Base-by-base conservation (phyloP, 1,140 invertebrate species). In the Solen grandis region DNA sequence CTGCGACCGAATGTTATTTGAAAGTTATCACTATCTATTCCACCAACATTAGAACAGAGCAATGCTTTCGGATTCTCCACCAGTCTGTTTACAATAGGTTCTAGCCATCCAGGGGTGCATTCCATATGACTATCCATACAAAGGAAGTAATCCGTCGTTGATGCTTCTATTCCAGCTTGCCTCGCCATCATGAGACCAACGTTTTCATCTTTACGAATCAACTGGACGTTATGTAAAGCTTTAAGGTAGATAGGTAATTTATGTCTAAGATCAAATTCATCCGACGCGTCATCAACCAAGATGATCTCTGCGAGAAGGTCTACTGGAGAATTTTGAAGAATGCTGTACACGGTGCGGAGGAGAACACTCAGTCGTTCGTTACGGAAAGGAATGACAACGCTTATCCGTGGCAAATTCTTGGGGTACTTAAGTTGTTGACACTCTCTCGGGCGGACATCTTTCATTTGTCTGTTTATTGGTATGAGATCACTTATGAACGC, bases 371-470 rank as follows among this genome's bases (percentile, higher is more conserved):
- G 95, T 86, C 98, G 97, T 92, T 99, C 98, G 92, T 99, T 99
- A 89, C 97, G 98, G 90, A 99, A 99, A 89, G 97, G 98, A 89
- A 99, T 97, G 25, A 99, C 94, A 33, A 99, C 93, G 55, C 96
- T 96, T 1, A 96, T 95, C 81, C 94, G 94, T 65, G 96, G 96
- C 65, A 97, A 91, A 74, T 93, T 91, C 2, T 85, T 38, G 3
- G 75, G 60, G 50, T 82, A 84, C 60, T 29, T 65, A 2, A 68
- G 31, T 35, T n/a, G 13, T n/a, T 25, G 50, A 35, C 72, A 81
- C 8, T 10, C 46, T 41, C 57, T 33, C 29, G 74, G 74, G 54
- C 74, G 52, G 62, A 46, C 52, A 55, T 76, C 74, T 0, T 60
- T 60, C 5, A 76, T 31, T 10, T 55, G 38, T 22, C 74, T 41